phyloP scores from a whole-genome alignment of 2,888 invertebrate genomes.

The Coleophora deauratella region DNA sequence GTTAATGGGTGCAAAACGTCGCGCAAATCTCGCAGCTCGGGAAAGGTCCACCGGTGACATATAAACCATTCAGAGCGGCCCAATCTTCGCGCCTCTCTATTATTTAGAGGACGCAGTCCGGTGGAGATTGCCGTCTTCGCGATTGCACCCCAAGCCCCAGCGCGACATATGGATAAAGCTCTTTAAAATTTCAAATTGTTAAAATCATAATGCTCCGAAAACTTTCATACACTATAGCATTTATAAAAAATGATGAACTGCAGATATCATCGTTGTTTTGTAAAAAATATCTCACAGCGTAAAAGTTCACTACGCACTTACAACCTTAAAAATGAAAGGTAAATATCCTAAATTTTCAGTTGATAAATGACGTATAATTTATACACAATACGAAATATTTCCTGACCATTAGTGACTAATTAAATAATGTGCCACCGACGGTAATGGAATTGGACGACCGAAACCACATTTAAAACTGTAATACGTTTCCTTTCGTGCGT shows the following conservation, averaged over 20 bases:
- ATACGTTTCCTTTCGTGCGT: slow-evolving; percentile 40
- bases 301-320: too few species aligned
- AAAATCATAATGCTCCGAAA: too few species aligned
- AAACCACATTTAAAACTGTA: slow-evolving; percentile 17
- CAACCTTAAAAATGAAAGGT: too few species aligned
- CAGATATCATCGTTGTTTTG: too few species aligned
- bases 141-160: slow-evolving; percentile 31
- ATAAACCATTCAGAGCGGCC: slow-evolving; percentile 68
- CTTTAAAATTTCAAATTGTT: too few species aligned
- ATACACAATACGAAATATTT: background rate
- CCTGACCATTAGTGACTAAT: background rate
- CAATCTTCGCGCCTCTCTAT: slow-evolving; percentile 70
- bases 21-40: slow-evolving; percentile 46
- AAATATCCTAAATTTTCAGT: slow-evolving; percentile 4
- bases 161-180: too few species aligned
- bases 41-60: slow-evolving; percentile 67
- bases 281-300: too few species aligned
- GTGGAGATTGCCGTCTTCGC: slow-evolving; percentile 53
- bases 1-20: slow-evolving; percentile 56
- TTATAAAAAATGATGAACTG: too few species aligned
- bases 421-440: background rate
- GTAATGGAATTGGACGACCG: background rate
- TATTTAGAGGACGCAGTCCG: slow-evolving; percentile 62
- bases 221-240: too few species aligned
- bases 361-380: slow-evolving; percentile 16